Base-by-base conservation (phyloP, 2,797 vertebrate species). In the Rallus crepitans region DNA sequence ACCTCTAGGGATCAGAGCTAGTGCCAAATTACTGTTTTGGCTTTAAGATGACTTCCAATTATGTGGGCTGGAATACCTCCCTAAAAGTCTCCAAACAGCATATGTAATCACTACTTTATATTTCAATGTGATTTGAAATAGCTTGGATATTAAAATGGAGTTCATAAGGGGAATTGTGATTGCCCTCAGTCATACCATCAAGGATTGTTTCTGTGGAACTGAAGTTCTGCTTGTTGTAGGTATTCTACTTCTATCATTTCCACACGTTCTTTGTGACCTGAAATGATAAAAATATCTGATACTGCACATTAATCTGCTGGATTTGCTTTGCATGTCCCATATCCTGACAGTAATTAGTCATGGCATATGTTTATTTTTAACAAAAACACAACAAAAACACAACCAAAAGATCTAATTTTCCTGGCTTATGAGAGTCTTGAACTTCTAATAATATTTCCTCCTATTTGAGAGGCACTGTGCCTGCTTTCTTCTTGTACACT, bases 21-120 rank as follows among this genome's bases (percentile, higher is more conserved):
- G 56, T 93, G 78, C 79, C 87, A 93, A 91, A 96, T 96, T 82
- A 91, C 85, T 95, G 1, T 91, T 96, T 96, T 92, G 89, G 53
- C 90, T 94, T 93, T 81, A 65, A 94, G 91, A 90, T 88, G 5
- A 37, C 63, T 91, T 93, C 66, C 81, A 89, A 37, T 93, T 92
- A 77, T 80, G 78, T 95, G 86, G 68, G 81, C 68, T 90, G 89
- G 39, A 92, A 70, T 68, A 52, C 42, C 31, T 82, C 83, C 75
- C 28, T 92, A 33, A 82, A 93, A 97, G 78, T 90, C 71, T 89
- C 71, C 65, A 92, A 82, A 71, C 56, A 82, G 30, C n/a, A 11
- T 82, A 53, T 72, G 50, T 91, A 89, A 87, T 87, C 60, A 78
- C 75, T 79, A 11, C 57, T 80, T 91, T 84, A 52, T 88, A 66